These are phyloP conservation scores for Glaucomys volans DNA, from an alignment of 2,113 vertebrate species.

Conservation along the genomic window DNA sequence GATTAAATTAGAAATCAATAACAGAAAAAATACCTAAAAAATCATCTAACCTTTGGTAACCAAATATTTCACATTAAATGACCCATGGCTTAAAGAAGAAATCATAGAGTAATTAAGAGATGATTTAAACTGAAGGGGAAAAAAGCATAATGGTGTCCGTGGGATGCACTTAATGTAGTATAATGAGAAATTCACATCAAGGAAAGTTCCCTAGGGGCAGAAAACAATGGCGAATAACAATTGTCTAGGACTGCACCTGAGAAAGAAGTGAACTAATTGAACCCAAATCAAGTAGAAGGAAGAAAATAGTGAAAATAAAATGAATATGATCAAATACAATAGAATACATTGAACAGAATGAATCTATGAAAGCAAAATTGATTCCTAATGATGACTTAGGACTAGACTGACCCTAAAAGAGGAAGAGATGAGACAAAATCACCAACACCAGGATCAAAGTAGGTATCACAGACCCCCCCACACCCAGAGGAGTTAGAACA, in stretches of 20 bases:
- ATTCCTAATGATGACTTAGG: background rate
- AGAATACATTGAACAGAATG: background rate
- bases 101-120: background rate
- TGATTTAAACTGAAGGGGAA: background rate
- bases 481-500: background rate
- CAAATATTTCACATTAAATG: background rate
- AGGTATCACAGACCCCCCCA: background rate
- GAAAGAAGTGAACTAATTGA: background rate
- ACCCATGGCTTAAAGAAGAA: background rate
- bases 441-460: background rate
- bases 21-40: background rate
- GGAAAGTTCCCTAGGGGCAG: background rate
- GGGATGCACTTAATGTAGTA: background rate
- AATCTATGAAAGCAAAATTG: background rate
- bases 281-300: background rate
- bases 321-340: background rate
- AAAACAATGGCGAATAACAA: background rate
- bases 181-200: background rate
- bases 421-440: background rate
- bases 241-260: background rate
- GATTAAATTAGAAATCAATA: background rate
- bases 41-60: background rate
- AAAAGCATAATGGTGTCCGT: background rate
- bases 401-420: background rate
- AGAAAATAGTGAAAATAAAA: background rate